Evolutionary conservation across 2,113 vertebrate species (phyloP).

Genomic region (Rhombomys opimus): DNA sequence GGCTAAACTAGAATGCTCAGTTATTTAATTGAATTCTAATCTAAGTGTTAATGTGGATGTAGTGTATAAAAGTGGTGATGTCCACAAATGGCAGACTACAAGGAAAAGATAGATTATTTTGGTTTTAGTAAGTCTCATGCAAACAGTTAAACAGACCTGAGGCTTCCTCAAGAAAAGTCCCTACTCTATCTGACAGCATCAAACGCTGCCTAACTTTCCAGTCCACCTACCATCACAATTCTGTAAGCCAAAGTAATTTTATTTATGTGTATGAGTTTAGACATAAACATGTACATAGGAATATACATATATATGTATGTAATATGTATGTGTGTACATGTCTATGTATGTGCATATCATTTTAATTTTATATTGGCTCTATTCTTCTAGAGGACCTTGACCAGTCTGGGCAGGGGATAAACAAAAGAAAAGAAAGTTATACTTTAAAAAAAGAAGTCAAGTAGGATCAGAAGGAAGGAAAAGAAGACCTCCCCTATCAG

Average conservation of each 20-base stretch:
- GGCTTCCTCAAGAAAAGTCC: not conserved
- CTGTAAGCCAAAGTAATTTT: not conserved
- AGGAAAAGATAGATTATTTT: not conserved
- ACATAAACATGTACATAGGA: not conserved
- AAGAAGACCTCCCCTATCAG: no score
- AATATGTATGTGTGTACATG: not conserved
- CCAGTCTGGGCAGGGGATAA: not conserved
- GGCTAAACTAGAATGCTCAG: not conserved
- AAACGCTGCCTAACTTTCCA: not conserved
- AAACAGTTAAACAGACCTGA: not conserved
- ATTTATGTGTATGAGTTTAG: not conserved
- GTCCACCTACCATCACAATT: not conserved
- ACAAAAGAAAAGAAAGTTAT: not conserved
- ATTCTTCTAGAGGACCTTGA: not conserved
- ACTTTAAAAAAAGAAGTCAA: not conserved
- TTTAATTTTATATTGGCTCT: not conserved
- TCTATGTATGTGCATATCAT: not conserved
- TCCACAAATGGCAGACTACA: not conserved
- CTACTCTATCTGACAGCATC: not conserved
- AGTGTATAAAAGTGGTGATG: not conserved
- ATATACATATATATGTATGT: not conserved
- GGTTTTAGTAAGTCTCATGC: not conserved
- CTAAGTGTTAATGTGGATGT: not conserved
- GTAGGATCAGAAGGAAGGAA: no score
- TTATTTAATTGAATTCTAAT: not conserved